These are phyloP conservation scores for Eudiplozoon nipponicum DNA, from an alignment of 2,888 invertebrate species.

Conservation along the genomic window DNA sequence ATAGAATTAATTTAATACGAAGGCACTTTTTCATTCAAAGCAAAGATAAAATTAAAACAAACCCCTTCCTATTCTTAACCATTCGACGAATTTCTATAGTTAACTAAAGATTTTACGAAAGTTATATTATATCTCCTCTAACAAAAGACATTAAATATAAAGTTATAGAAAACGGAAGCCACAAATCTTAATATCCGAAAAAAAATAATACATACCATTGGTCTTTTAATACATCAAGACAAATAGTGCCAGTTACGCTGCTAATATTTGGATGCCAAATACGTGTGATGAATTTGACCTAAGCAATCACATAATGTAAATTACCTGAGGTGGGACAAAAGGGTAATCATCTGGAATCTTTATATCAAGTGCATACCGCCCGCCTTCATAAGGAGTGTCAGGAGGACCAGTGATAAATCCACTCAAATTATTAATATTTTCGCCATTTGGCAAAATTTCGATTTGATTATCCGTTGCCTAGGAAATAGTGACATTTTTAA, in stretches of 20 bases:
- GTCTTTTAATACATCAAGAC: constrained; percentile 72
- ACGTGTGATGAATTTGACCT: constrained; percentile 79
- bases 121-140: no score
- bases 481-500: constrained; percentile 13
- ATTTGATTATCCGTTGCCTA: constrained; percentile 29
- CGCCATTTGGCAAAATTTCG: constrained; percentile 44
- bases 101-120: no score
- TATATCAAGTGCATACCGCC: constrained; percentile 64
- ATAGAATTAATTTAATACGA: no score
- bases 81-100: no score
- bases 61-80: no score
- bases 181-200: no score
- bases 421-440: constrained; percentile 56
- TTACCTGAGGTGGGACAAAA: constrained; percentile 88
- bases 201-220: constrained; percentile 27
- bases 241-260: constrained; percentile 72
- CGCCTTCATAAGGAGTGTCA: constrained; percentile 89
- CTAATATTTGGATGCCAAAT: constrained; percentile 99
- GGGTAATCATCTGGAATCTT: constrained; percentile 94
- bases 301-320: constrained; percentile 17
- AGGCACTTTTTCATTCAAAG: no score
- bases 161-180: no score
- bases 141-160: no score
- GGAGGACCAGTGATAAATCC: constrained; percentile 89
- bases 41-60: no score